A percentile compares a stretch with the other conserved stretches of the same genome.
These are phyloP conservation scores for Brachypalpus laphriformis DNA, from an alignment of 2,888 invertebrate species.

Conservation along the genomic window DNA sequence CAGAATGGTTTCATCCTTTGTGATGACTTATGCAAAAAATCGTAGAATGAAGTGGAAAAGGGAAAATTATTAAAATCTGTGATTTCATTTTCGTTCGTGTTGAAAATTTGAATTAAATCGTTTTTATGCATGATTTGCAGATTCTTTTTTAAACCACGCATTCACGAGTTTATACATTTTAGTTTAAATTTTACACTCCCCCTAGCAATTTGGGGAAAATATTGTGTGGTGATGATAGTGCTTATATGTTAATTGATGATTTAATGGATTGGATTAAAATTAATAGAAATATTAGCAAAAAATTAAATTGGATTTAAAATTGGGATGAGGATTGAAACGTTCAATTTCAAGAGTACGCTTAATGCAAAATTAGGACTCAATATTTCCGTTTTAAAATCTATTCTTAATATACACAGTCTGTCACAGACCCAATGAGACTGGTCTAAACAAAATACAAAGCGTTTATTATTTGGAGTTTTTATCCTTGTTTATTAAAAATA, in stretches of 20 bases:
- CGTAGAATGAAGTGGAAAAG: conserved; percentile 49
- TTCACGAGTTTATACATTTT: neutral
- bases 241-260: neutral
- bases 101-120: conserved; percentile 35
- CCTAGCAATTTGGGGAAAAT: neutral
- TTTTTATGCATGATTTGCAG: conserved; percentile 25
- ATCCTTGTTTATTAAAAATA: too few relatives aligned
- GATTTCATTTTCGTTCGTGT: conserved; percentile 45
- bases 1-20: conserved; percentile 8
- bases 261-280: neutral
- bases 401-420: too few relatives aligned
- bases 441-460: too few relatives aligned
- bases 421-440: too few relatives aligned
- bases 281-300: too few relatives aligned
- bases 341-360: too few relatives aligned
- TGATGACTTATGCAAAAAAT: conserved; percentile 28
- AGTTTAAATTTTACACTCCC: neutral
- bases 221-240: neutral
- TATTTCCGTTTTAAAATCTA: too few relatives aligned
- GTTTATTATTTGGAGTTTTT: too few relatives aligned
- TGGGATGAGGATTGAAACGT: too few relatives aligned
- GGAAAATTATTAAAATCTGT: conserved; percentile 42
- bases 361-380: too few relatives aligned
- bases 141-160: neutral
- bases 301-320: too few relatives aligned